phyloP scores from a whole-genome alignment of 2,113 vertebrate genomes.

The Psilopsiagon aurifrons region DNA sequence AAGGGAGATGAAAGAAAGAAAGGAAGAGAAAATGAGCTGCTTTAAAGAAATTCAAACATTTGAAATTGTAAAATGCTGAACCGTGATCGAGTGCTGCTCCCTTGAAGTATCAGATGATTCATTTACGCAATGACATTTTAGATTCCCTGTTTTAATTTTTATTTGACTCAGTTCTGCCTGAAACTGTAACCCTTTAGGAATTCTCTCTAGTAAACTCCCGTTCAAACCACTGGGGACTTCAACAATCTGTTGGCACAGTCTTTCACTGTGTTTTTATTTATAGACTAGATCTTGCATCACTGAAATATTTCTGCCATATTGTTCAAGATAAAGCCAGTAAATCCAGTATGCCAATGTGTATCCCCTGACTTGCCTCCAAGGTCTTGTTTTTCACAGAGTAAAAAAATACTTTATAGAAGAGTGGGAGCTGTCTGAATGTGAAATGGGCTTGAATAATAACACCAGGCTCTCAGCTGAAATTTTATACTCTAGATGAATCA shows the following conservation, averaged over 20 bases:
- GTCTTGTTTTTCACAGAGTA: conserved; percentile 38
- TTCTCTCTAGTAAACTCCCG: conserved; percentile 28
- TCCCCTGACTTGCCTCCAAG: conserved; percentile 39
- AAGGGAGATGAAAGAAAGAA: background rate
- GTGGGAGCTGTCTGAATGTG: conserved; percentile 10
- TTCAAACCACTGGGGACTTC: conserved; percentile 42
- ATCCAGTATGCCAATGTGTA: conserved; percentile 28
- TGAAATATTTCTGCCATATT: conserved; percentile 52
- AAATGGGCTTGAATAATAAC: conserved; percentile 31
- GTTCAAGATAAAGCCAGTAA: conserved; percentile 38
- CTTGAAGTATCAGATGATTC: background rate
- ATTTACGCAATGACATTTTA: background rate
- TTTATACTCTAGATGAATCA: background rate
- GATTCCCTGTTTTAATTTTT: background rate
- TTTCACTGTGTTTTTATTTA: conserved; percentile 19
- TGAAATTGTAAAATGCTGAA: background rate
- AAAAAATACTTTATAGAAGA: conserved; percentile 36
- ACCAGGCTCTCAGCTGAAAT: conserved; percentile 3
- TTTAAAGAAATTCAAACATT: background rate
- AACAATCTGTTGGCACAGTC: conserved; percentile 38
- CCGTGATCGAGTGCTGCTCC: background rate
- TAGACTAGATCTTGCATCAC: conserved; percentile 30
- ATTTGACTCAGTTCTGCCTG: background rate
- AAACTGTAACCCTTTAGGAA: conserved; percentile 30
- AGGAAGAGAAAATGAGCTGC: rapidly evolving